Evolutionary conservation across 2,888 invertebrate species (phyloP).

Genomic region (Rhingia rostrata): DNA sequence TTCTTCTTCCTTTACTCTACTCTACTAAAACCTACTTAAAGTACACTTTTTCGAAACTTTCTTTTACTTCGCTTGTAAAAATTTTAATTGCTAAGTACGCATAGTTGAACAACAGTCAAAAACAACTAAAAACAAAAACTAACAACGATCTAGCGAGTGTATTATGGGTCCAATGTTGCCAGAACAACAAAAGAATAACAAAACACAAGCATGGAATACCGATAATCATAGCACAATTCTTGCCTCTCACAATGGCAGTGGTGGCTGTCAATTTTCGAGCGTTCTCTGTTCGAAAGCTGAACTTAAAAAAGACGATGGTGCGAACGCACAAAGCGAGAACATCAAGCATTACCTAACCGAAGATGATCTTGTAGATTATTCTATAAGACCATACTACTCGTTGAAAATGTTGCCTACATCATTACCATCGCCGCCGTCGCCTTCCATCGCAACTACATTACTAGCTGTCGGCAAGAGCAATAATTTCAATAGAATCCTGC

Average conservation of each 20-base stretch:
- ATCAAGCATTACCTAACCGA: slow-evolving; percentile 36
- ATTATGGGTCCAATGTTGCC: slow-evolving; percentile 77
- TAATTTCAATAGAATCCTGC: neutral
- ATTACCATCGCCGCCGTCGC: neutral
- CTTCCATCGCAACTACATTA: neutral
- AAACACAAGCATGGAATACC: slow-evolving; percentile 56
- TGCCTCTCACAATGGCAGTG: slow-evolving; percentile 11
- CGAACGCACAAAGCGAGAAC: slow-evolving; percentile 20
- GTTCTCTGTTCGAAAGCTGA: neutral
- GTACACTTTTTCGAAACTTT: slow-evolving; percentile 13
- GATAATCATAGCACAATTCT: slow-evolving; percentile 43
- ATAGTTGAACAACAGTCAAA: neutral
- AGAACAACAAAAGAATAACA: slow-evolving; percentile 66
- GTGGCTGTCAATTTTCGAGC: neutral
- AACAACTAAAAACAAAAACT: slow-evolving; percentile 52
- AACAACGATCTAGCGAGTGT: slow-evolving; percentile 74
- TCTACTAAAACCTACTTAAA: slow-evolving; percentile 2
- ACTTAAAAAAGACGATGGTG: slow-evolving; percentile 9
- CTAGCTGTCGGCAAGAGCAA: neutral
- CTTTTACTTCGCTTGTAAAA: slow-evolving; percentile 5
- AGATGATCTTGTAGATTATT: slow-evolving; percentile 41
- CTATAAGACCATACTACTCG: slow-evolving; percentile 12
- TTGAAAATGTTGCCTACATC: slow-evolving; percentile 50
- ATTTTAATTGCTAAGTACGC: neutral
- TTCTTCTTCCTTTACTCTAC: slow-evolving; percentile 49